Base-by-base conservation (phyloP, 2,888 invertebrate species). In the Dynastes grantii region DNA sequence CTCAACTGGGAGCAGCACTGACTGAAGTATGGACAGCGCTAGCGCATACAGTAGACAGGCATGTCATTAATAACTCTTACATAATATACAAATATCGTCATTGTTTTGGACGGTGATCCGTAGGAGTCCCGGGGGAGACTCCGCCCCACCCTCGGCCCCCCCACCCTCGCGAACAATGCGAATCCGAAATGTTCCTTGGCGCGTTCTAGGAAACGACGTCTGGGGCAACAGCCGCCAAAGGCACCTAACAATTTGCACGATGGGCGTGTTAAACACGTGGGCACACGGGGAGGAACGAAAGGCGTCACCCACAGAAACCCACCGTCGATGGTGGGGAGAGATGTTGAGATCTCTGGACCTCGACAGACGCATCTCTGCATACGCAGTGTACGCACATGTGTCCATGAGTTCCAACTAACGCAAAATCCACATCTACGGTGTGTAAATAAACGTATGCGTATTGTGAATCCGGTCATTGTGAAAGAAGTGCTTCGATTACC, bases 201-300 rank as follows among this genome's bases (percentile, higher is more conserved):
- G 83, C 84, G 84, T 85, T 85, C 85, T 80, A 80, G 80, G 80
- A 79, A 79, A 78, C 79, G 83, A 83, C 83, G 83, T 81, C 83
- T 83, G 67, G 76, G 79, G 49, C 70, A 70, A 53, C 68, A 84
- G 83, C 55, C 71, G 71, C 71, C 71, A 71, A 85, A 84, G 81
- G 84, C 80, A 81, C 82, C 84, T 83, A 85, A 88, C 87, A 88
- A 88, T 88, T 86, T 85, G 88, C 87, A 84, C 83, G 84, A 86
- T 85, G 86, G 88, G 89, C 87, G 88, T 85, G 83, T 84, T 86
- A 84, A 84, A 85, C 88, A 88, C 87, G 88, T 88, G 89, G 87
- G 85, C 84, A 83, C 82, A 83, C 82, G 83, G 85, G 88, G 87
- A 84, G 88, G 87, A 83, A 80, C 85, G 84, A 82, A 87, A 22